These are phyloP conservation scores for Lepidurus apus DNA, from an alignment of 1,140 invertebrate genomes.

Conservation along the genomic window DNA sequence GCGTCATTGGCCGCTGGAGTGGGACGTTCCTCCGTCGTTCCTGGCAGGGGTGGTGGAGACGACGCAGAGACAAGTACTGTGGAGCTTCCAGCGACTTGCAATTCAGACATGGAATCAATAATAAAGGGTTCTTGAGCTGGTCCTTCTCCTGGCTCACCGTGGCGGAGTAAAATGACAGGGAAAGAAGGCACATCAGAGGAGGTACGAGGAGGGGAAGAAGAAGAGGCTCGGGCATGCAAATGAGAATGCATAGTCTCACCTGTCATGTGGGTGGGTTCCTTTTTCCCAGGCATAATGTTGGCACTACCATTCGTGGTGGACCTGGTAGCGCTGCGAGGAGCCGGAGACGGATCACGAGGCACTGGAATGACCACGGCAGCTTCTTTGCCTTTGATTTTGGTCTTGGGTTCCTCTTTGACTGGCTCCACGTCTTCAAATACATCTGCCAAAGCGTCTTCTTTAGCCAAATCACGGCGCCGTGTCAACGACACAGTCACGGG, in stretches of 20 bases:
- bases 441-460: background rate
- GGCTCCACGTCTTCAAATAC: constrained; percentile 12
- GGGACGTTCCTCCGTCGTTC: background rate
- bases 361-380: background rate
- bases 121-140: background rate
- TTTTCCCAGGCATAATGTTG: background rate
- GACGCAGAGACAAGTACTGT: constrained; percentile 2
- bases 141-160: constrained; percentile 16
- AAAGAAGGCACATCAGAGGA: constrained; percentile 23
- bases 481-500: constrained; percentile 22
- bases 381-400: constrained; percentile 24
- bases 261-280: background rate
- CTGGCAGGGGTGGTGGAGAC: background rate
- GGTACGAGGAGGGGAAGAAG: constrained; percentile 13
- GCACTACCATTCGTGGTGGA: background rate
- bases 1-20: constrained; percentile 1
- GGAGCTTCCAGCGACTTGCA: background rate
- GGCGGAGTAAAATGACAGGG: background rate
- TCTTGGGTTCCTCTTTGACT: constrained; percentile 15
- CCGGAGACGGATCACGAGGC: background rate
- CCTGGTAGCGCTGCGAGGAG: background rate
- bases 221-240: constrained; percentile 25
- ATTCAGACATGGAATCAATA: constrained; percentile 21
- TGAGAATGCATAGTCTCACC: constrained; percentile 27
- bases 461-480: constrained; percentile 22